These are phyloP conservation scores for Cryptocephalus primarius DNA, from an alignment of 2,888 invertebrate genomes.

Conservation along the genomic window DNA sequence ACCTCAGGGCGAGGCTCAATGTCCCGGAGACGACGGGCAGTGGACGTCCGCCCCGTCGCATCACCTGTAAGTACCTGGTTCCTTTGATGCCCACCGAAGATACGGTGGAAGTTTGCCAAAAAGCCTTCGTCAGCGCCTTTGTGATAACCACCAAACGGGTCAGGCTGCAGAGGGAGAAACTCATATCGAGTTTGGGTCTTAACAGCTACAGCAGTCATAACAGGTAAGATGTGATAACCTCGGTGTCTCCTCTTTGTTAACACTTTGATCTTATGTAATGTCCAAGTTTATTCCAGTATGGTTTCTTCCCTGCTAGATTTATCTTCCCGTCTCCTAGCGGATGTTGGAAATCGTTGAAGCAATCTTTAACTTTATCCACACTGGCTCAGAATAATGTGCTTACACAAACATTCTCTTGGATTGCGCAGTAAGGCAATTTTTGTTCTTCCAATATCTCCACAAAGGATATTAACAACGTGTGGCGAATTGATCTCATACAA, in stretches of 20 bases:
- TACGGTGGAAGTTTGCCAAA: constrained; percentile 37
- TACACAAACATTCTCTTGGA: too few relatives aligned
- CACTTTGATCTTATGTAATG: background rate
- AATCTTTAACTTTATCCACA: too few relatives aligned
- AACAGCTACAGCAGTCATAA: constrained; percentile 37
- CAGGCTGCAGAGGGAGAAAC: constrained; percentile 40
- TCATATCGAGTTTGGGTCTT: constrained; percentile 37
- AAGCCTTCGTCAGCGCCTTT: constrained; percentile 45
- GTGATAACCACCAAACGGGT: constrained; percentile 45
- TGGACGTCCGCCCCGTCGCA: constrained; percentile 36
- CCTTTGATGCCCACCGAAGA: constrained; percentile 22
- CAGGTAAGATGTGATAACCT: constrained; percentile 11
- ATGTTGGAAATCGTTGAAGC: too few relatives aligned
- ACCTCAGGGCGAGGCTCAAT: constrained; percentile 37
- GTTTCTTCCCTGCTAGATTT: background rate
- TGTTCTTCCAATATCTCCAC: too few relatives aligned
- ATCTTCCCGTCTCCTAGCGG: too few relatives aligned
- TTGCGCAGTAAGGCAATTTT: too few relatives aligned
- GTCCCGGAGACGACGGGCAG: constrained; percentile 28
- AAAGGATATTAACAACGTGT: too few relatives aligned
- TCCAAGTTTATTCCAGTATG: background rate
- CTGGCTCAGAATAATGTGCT: too few relatives aligned
- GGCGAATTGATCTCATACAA: too few relatives aligned
- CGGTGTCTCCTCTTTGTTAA: background rate
- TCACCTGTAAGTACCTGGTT: constrained; percentile 43